Percentiles rank a stretch among this genome's conserved stretches.
Evolutionary conservation across 2,113 vertebrate genomes (phyloP).

Genomic region (Corydoras sp.): DNA sequence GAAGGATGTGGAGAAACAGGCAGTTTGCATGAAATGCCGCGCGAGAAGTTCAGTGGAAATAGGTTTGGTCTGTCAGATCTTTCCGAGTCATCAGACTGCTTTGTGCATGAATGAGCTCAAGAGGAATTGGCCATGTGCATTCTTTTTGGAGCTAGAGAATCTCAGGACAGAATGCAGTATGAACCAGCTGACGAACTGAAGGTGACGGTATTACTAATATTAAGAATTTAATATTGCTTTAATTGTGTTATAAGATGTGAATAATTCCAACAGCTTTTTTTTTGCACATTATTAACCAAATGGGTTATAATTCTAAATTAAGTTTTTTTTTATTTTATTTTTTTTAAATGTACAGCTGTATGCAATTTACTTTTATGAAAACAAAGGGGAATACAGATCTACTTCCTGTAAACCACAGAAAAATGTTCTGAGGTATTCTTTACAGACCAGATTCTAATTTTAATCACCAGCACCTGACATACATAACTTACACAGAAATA

Average conservation of each 20-base stretch:
- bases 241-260: neutral
- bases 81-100: slow-evolving; percentile 19
- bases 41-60: slow-evolving; percentile 39
- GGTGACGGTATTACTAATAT: neutral
- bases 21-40: slow-evolving; percentile 27
- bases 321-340: too few species aligned
- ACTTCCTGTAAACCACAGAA: neutral
- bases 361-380: neutral
- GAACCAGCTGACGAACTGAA: neutral
- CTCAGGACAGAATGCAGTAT: slow-evolving; percentile 2
- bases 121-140: slow-evolving; percentile 3
- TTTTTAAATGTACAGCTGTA: too few species aligned
- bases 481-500: neutral
- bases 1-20: slow-evolving; percentile 52
- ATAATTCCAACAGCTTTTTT: neutral
- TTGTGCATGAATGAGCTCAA: slow-evolving; percentile 13
- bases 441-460: slow-evolving; percentile 1
- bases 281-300: too few species aligned
- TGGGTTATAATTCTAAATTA: too few species aligned
- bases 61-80: slow-evolving; percentile 19
- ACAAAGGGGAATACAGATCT: neutral
- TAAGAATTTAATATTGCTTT: neutral
- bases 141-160: slow-evolving; percentile 2
- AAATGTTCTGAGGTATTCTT: neutral
- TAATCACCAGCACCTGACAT: neutral